A percentile compares a stretch with the other conserved stretches of the same genome.
These are phyloP conservation scores for Pipistrellus kuhlii DNA, from an alignment of 2,797 vertebrate species.

Conservation along the genomic window DNA sequence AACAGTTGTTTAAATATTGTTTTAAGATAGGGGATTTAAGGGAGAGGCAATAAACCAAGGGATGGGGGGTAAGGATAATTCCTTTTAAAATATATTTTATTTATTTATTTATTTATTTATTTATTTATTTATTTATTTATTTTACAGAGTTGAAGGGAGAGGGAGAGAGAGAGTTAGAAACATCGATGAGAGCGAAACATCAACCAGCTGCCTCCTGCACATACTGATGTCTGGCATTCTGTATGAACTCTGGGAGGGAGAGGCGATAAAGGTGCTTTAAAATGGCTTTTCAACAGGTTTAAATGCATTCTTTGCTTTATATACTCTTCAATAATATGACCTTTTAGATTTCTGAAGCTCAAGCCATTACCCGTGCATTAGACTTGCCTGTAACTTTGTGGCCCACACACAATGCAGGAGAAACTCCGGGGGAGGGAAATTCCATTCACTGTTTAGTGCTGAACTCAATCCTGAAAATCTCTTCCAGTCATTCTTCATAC, in stretches of 20 bases:
- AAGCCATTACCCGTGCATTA: not conserved
- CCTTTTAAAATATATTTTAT: not conserved
- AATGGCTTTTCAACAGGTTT: conserved; percentile 21
- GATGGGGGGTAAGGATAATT: not conserved
- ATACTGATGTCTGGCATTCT: not conserved
- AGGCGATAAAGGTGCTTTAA: not conserved
- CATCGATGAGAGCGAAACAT: too few species aligned
- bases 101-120: too few species aligned
- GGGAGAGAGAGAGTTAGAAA: too few species aligned
- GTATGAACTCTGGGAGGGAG: not conserved
- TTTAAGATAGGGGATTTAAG: not conserved
- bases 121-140: too few species aligned
- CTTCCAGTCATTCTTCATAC: not conserved
- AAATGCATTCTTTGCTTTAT: not conserved
- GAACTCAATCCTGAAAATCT: not conserved
- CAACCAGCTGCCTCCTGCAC: not conserved
- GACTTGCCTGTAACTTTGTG: not conserved
- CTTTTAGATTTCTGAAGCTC: conserved; percentile 12
- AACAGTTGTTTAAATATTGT: conserved; percentile 10
- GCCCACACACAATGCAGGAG: not conserved
- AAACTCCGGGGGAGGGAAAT: not conserved
- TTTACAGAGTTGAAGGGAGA: too few species aligned
- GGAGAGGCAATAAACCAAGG: not conserved
- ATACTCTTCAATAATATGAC: not conserved
- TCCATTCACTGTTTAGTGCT: not conserved